phyloP scores from a whole-genome alignment of 2,113 vertebrate genomes.

The Neodontobutis hainanensis region DNA sequence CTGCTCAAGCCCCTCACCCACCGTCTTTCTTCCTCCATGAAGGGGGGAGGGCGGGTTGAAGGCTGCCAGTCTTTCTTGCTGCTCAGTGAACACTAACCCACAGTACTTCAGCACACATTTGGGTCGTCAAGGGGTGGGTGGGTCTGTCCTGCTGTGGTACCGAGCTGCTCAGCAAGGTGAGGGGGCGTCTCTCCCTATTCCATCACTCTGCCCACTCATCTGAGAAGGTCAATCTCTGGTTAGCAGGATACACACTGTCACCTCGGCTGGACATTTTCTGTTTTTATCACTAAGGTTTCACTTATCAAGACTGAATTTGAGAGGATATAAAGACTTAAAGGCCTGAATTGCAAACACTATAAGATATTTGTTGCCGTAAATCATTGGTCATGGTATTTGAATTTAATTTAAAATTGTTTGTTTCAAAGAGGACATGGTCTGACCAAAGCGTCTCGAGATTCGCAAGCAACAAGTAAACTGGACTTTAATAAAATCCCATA shows the following conservation, averaged over 20 bases:
- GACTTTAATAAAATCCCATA: too few species aligned
- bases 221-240: slow-evolving; percentile 50
- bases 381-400: too few species aligned
- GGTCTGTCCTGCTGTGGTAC: slow-evolving; percentile 63
- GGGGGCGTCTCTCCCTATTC: slow-evolving; percentile 63
- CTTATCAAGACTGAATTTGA: not conserved
- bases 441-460: too few species aligned
- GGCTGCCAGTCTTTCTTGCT: slow-evolving; percentile 55
- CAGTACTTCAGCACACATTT: slow-evolving; percentile 19
- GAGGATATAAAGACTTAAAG: too few species aligned
- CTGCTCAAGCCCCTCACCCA: slow-evolving; percentile 50
- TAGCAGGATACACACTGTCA: slow-evolving; percentile 22
- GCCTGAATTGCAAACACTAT: too few species aligned
- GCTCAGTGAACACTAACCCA: slow-evolving; percentile 14
- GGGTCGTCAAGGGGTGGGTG: slow-evolving; percentile 46
- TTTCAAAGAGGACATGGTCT: too few species aligned
- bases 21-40: slow-evolving; percentile 20
- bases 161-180: slow-evolving; percentile 76
- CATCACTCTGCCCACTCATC: slow-evolving; percentile 64
- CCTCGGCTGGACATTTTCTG: slow-evolving; percentile 18
- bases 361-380: too few species aligned
- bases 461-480: too few species aligned
- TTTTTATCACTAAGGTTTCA: not conserved
- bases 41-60: slow-evolving; percentile 43
- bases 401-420: too few species aligned